Percentiles rank a stretch among this genome's conserved stretches.
Evolutionary conservation across 2,113 vertebrate genomes (phyloP).

Genomic region (Platysteira castanea): DNA sequence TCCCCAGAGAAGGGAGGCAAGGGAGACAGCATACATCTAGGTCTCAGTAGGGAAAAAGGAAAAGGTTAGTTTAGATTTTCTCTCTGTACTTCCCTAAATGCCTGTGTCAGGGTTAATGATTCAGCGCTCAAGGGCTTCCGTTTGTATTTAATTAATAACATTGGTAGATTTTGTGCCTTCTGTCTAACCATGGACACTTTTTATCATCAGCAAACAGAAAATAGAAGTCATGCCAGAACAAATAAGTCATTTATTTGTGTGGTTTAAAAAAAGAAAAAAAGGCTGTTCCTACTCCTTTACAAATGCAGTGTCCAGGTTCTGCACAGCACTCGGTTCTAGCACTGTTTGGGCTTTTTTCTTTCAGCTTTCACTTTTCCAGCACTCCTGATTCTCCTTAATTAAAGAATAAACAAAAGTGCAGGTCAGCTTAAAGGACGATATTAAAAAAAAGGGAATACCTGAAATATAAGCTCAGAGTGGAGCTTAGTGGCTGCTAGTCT

Average conservation of each 20-base stretch:
- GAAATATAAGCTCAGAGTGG: background rate
- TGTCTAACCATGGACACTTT: background rate
- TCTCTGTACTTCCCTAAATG: background rate
- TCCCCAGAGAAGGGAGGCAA: background rate
- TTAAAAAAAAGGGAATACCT: background rate
- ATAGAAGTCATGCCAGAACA: background rate
- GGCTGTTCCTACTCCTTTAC: background rate
- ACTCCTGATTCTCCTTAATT: background rate
- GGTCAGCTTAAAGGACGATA: background rate
- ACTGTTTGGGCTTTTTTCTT: background rate
- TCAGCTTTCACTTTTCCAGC: background rate
- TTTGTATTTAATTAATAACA: background rate
- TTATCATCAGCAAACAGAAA: background rate
- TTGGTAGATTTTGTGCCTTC: background rate
- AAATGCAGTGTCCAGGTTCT: background rate
- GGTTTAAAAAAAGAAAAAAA: background rate
- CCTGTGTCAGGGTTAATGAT: background rate
- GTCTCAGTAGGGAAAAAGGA: background rate
- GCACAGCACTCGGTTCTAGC: background rate
- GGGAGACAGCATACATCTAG: background rate
- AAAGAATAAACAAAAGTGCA: background rate
- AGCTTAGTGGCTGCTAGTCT: background rate
- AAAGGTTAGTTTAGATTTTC: conserved; percentile 1
- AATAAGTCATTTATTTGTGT: background rate
- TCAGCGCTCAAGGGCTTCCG: background rate